Evolutionary conservation across 2,888 invertebrate species (phyloP), one percentile per base, ranked within the genome.

Genomic region (Folsomia manolachei): DNA sequence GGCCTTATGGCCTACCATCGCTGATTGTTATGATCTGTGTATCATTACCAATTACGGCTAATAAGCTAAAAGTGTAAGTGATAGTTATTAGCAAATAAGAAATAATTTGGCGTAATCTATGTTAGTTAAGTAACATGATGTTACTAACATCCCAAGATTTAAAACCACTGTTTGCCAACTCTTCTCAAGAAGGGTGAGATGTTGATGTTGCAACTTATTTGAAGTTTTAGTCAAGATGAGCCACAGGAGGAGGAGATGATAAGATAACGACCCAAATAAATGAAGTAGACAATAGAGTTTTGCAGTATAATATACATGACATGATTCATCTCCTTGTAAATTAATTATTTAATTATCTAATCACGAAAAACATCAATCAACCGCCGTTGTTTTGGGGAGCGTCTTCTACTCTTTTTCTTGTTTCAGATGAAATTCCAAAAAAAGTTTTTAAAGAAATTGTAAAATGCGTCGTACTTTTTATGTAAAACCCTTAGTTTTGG

Each of bases 341-440:
- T 56, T 56, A 56, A 56, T 56, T 56, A 56, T 56, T 56, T 56
- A 56, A 56, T 56, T 56, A 56, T 18, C 56, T 21, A 56, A 56
- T 56, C 56, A 56, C 56, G 56, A 56, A 56, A n/a, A 56, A 56
- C 56, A 56, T 56, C 56, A 56, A 56, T 56, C 56, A 56, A 56
- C 7, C 56, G 7, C 21, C n/a, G 19, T 14, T 4, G 39, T 14
- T 39, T 4, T 39, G 39, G 39, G 7, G 39, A n/a, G 39, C 39
- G 39, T 39, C 39, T 14, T n/a, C n/a, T n/a, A n/a, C n/a, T n/a
- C n/a, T n/a, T n/a, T n/a, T n/a, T n/a, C n/a, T n/a, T n/a, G n/a
- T n/a, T n/a, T n/a, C n/a, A n/a, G n/a, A n/a, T n/a, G n/a, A n/a
- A n/a, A n/a, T n/a, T n/a, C n/a, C n/a, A n/a, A n/a, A n/a, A n/a